Conservation (phyloP, 1,140 invertebrate genomes). For the Orussus abietinus region DNA sequence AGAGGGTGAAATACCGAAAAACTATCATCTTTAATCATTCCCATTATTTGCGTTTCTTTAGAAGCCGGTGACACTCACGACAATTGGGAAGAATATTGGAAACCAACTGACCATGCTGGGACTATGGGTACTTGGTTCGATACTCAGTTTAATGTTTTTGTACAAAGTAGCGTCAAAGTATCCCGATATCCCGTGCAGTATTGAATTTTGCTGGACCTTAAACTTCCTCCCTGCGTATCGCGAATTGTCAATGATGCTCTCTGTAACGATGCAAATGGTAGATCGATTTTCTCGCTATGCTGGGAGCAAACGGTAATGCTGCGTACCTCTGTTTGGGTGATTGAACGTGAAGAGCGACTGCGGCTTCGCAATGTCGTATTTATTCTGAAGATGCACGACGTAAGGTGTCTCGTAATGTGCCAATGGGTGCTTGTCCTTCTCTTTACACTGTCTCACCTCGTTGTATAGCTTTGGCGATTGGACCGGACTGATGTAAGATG, state of each 20-base stretch:
- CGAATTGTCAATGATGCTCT: slow-evolving; percentile 66
- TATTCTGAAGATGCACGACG: slow-evolving; percentile 90
- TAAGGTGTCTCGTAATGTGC: slow-evolving; percentile 82
- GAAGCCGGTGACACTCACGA: slow-evolving; percentile 57
- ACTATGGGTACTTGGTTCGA: slow-evolving; percentile 83
- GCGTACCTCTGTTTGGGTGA: slow-evolving; percentile 74
- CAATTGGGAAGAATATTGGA: slow-evolving; percentile 89
- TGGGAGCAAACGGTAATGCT: too few species aligned
- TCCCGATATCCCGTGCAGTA: slow-evolving; percentile 90
- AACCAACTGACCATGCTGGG: slow-evolving; percentile 96
- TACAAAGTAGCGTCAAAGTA: slow-evolving; percentile 91
- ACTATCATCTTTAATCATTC: slow-evolving; percentile 10
- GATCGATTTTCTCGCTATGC: too few species aligned
- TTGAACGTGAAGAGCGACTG: slow-evolving; percentile 82
- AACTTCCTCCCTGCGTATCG: slow-evolving; percentile 71
- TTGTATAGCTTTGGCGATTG: slow-evolving; percentile 74
- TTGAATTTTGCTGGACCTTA: slow-evolving; percentile 65
- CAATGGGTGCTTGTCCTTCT: slow-evolving; percentile 59
- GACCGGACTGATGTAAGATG: slow-evolving; percentile 85
- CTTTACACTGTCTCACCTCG: slow-evolving; percentile 61
- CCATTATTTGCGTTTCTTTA: slow-evolving; percentile 2
- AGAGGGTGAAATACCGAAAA: slow-evolving; percentile 12
- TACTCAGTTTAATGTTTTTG: slow-evolving; percentile 82
- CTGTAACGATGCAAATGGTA: too few species aligned
- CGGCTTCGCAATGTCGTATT: slow-evolving; percentile 75